Conservation (phyloP, 2,797 vertebrate genomes). For the Anisognathus igniventris region DNA sequence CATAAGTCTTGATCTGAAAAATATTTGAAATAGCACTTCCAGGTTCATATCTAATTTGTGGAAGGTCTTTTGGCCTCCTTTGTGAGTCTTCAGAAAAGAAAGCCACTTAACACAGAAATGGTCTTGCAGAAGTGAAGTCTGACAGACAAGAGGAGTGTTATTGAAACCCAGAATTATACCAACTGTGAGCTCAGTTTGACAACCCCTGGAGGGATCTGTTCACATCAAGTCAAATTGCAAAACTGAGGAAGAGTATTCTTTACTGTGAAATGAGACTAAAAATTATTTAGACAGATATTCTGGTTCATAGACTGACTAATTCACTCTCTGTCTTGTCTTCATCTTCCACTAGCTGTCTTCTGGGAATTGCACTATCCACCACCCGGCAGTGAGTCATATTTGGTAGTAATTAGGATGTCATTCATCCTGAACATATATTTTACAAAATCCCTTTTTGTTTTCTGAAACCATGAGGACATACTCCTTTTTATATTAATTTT, state of each 20-base stretch:
- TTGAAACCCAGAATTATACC: slow-evolving; percentile 47
- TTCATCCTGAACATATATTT: not conserved
- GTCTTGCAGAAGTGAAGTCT: slow-evolving; percentile 23
- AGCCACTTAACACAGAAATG: not conserved
- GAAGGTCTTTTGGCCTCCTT: not conserved
- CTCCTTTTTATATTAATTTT: not conserved
- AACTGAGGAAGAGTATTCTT: slow-evolving; percentile 36
- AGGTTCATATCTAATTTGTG: not conserved
- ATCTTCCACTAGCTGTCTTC: not conserved
- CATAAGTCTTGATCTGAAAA: not conserved
- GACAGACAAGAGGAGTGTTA: slow-evolving; percentile 21
- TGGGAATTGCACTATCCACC: not conserved
- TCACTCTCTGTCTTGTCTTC: slow-evolving; percentile 1
- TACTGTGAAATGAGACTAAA: slow-evolving; percentile 34
- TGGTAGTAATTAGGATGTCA: slow-evolving; percentile 34
- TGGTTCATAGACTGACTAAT: slow-evolving; percentile 40
- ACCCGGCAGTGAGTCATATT: slow-evolving; percentile 2
- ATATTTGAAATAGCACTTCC: not conserved
- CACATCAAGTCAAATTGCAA: slow-evolving; percentile 43
- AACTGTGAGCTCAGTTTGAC: slow-evolving; percentile 37
- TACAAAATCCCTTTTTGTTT: not conserved
- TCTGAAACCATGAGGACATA: not conserved
- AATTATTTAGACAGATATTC: slow-evolving; percentile 55
- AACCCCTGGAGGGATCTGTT: slow-evolving; percentile 45
- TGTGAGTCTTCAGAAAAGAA: not conserved